phyloP scores from a whole-genome alignment of 2,113 vertebrate species.

The Callionymus lyra region DNA sequence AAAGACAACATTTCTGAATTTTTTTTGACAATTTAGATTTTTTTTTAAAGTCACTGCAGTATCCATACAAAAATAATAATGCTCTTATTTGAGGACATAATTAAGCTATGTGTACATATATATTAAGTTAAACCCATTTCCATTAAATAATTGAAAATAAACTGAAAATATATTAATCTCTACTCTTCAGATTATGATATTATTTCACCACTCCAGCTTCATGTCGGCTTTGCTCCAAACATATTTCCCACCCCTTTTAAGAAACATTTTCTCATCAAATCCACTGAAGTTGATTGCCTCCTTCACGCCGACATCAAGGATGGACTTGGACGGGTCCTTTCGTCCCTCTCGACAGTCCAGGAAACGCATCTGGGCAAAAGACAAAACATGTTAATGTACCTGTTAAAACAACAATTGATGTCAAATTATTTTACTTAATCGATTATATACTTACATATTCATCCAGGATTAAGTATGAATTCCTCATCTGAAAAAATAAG shows the following conservation, averaged over 20 bases:
- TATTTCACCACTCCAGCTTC: slow-evolving; percentile 81
- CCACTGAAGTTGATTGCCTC: slow-evolving; percentile 84
- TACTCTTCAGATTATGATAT: background rate
- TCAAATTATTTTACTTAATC: background rate
- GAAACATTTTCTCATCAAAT: slow-evolving; percentile 91
- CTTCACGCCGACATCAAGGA: slow-evolving; percentile 83
- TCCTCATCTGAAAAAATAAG: slow-evolving; percentile 79
- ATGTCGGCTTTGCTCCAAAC: slow-evolving; percentile 90
- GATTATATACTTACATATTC: slow-evolving; percentile 83
- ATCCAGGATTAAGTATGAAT: slow-evolving; percentile 94
- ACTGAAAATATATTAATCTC: too few relatives aligned
- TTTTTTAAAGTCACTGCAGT: too few relatives aligned
- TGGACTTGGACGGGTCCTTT: slow-evolving; percentile 89
- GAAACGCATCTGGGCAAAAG: slow-evolving; percentile 81
- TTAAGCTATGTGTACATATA: too few relatives aligned
- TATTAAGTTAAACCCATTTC: too few relatives aligned
- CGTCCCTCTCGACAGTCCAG: slow-evolving; percentile 81
- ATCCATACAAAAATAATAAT: too few relatives aligned
- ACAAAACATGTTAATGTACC: too few relatives aligned
- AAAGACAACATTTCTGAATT: too few relatives aligned
- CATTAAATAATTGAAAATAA: too few relatives aligned
- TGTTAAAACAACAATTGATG: background rate
- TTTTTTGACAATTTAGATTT: too few relatives aligned
- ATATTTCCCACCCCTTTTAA: slow-evolving; percentile 85
- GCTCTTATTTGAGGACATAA: too few relatives aligned